Conservation (phyloP, 2,113 vertebrate genomes). For the Machaerirhynchus nigripectus region DNA sequence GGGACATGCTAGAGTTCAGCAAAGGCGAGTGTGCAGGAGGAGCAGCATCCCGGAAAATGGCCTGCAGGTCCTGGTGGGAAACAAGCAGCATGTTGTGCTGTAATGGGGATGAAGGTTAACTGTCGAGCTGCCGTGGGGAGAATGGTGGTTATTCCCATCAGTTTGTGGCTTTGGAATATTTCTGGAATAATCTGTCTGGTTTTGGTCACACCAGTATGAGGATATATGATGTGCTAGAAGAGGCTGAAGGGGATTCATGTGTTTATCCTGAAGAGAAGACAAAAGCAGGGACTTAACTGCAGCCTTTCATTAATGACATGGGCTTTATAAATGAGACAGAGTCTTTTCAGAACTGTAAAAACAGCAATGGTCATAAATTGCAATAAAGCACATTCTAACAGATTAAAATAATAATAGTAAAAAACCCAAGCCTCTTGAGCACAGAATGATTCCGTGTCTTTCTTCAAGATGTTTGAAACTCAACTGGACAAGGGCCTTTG, state of each 20-base stretch:
- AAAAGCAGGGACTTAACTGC: neutral
- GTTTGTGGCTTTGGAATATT: neutral
- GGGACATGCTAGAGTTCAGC: neutral
- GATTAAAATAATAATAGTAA: neutral
- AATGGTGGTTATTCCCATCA: neutral
- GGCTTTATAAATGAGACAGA: neutral
- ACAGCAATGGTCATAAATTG: neutral
- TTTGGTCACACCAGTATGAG: neutral
- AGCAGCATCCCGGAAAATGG: neutral
- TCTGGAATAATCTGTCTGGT: neutral
- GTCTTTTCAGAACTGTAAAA: neutral
- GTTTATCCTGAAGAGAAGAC: neutral
- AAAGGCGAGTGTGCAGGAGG: neutral
- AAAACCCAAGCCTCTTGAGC: neutral
- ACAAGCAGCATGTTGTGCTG: neutral
- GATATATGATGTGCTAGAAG: neutral
- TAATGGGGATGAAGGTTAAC: neutral
- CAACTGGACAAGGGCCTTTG: neutral
- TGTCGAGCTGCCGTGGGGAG: rapidly evolving
- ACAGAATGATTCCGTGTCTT: too few species aligned
- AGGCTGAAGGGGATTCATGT: neutral
- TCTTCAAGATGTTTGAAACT: neutral
- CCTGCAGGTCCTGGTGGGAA: neutral
- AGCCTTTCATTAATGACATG: neutral
- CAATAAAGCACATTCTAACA: neutral